A percentile compares a stretch with the other conserved stretches of the same genome.
Evolutionary conservation across 2,797 vertebrate species (phyloP).

Genomic region (Myoxocephalus aenaeus): DNA sequence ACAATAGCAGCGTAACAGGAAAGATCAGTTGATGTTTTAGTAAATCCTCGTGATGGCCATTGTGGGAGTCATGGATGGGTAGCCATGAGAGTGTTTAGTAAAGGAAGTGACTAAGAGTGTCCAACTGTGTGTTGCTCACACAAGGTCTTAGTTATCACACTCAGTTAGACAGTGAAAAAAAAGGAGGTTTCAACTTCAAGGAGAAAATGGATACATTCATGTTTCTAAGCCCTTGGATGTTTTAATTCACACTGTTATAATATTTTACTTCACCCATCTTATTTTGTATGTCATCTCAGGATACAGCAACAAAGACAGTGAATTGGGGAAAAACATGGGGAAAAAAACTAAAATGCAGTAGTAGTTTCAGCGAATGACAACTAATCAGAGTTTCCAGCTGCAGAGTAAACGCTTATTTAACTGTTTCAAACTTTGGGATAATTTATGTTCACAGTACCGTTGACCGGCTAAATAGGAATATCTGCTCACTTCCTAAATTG

Average conservation of each 20-base stretch:
- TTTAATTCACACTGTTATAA: slow-evolving; percentile 1
- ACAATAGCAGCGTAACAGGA: slow-evolving; percentile 78
- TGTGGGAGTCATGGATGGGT: slow-evolving; percentile 76
- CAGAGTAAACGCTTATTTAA: background rate
- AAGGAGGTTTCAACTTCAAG: slow-evolving; percentile 18
- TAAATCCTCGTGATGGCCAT: slow-evolving; percentile 80
- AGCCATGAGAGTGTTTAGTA: slow-evolving; percentile 75
- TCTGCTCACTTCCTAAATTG: background rate
- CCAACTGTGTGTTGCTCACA: slow-evolving; percentile 48
- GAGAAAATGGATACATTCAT: slow-evolving; percentile 1
- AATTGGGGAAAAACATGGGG: background rate
- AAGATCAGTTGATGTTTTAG: slow-evolving; percentile 76
- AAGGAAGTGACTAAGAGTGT: slow-evolving; percentile 71
- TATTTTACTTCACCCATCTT: background rate
- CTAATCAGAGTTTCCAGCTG: background rate
- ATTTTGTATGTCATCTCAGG: background rate
- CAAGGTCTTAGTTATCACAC: slow-evolving; percentile 43
- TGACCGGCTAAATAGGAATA: background rate
- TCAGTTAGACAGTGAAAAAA: slow-evolving; percentile 31
- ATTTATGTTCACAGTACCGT: background rate
- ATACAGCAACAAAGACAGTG: background rate
- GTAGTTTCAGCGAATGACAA: background rate
- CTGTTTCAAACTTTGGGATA: slow-evolving; percentile 9
- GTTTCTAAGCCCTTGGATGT: background rate
- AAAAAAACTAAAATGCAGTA: background rate